Base-by-base conservation (phyloP, 2,113 vertebrate genomes). In the Caranx melampygus region DNA sequence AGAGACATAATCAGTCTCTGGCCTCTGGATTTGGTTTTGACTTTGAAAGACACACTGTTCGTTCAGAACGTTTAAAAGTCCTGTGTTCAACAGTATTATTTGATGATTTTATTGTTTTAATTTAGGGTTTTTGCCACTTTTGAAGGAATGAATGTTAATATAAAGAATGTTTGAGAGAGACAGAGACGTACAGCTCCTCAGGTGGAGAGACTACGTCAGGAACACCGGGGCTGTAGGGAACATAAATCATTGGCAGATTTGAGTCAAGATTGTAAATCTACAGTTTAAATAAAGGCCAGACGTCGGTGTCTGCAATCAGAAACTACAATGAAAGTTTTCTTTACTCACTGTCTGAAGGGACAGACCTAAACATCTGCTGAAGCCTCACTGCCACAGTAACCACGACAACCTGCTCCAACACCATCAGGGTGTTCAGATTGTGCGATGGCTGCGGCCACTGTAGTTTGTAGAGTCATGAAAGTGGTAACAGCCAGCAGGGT, bases 21-120 rank as follows among this genome's bases (percentile, higher is more conserved):
- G 1, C 11, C 18, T 49, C 45, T 44, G 47, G 68, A 67, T 63
- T 15, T 5, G 6, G 54, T 47, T 55, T 31, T 54, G 11, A 31
- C 7, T 4, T 21, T 18, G 13, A 49, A 64, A 13, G 44, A 81
- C 59, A 40, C 26, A 9, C 2, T 42, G 31, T 79, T 79, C 66
- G 44, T 63, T 34, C 33, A 63, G 55, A 75, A 55, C 40, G 26
- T 82, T 82, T 84, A 26, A 74, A 86, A 80, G 42, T 49, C 60
- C 60, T 20, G 5, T 42, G 33, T 79, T 63, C 65, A 90, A 86
- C 92, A 92, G 92, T 93, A 84, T 92, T 94, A 90, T 72, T 8
- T 78, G 70, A 66, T 86, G 84, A 92, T 92, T 90, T 82, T 74
- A 57, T 80, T 65, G 51, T 79, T 89, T 82, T 89, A 83, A 88